These are phyloP conservation scores for Helogale parvula DNA, from an alignment of 2,113 vertebrate species.

Conservation along the genomic window DNA sequence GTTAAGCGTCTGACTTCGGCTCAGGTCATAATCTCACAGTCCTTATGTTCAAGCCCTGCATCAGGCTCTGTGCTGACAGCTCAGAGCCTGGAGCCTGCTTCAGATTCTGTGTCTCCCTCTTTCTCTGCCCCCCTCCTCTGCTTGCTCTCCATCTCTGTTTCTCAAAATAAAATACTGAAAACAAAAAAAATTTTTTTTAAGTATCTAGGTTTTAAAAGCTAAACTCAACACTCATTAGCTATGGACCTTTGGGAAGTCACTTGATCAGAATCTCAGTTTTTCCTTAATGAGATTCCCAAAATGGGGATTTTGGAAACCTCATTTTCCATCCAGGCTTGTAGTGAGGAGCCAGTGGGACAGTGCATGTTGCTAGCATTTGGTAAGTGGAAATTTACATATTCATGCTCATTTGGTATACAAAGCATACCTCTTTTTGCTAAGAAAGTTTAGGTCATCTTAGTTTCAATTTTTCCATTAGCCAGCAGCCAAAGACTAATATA, in stretches of 20 bases:
- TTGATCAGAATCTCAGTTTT: not conserved
- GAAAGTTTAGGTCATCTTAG: not conserved
- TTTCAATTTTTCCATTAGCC: conserved; percentile 32
- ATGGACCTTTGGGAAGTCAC: not conserved
- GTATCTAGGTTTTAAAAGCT: not conserved
- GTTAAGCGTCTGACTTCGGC: no score
- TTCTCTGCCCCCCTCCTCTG: no score
- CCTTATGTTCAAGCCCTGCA: no score
- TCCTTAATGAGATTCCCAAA: not conserved
- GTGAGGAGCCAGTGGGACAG: not conserved
- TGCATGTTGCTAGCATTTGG: not conserved
- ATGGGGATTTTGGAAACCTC: not conserved
- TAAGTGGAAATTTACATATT: not conserved
- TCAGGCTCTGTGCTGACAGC: no score
- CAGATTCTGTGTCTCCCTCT: no score
- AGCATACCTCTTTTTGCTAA: not conserved
- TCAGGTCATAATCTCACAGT: no score
- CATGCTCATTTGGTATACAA: not conserved
- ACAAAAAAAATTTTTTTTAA: no score
- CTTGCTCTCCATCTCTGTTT: no score
- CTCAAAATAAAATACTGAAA: no score
- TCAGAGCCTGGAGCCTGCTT: no score
- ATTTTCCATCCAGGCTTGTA: not conserved
- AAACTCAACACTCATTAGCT: not conserved
- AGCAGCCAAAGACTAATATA: conserved; percentile 39